These are phyloP conservation scores for Seladonia tumulorum DNA, from an alignment of 2,888 invertebrate genomes.

Conservation along the genomic window DNA sequence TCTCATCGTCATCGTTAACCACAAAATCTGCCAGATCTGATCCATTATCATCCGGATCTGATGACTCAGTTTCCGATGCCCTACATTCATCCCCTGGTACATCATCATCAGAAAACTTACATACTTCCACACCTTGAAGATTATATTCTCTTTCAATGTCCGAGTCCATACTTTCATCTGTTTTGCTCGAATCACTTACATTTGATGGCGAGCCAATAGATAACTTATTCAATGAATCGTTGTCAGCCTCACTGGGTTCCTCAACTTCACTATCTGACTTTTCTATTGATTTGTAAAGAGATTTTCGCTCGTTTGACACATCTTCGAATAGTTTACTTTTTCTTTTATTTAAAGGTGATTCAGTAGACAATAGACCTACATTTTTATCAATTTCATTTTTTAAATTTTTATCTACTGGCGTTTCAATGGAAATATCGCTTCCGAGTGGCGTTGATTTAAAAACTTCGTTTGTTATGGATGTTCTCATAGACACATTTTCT, in stretches of 20 bases:
- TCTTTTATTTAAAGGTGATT: slow-evolving; percentile 17
- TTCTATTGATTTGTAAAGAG: slow-evolving; percentile 36
- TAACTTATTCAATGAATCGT: slow-evolving; percentile 19
- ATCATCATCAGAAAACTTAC: slow-evolving; percentile 76
- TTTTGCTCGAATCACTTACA: background rate
- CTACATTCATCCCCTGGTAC: slow-evolving; percentile 77
- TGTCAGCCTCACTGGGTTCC: slow-evolving; percentile 6
- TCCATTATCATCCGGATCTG: slow-evolving; percentile 76
- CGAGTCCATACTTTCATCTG: slow-evolving; percentile 67
- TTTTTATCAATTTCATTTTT: background rate
- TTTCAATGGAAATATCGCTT: slow-evolving; percentile 2
- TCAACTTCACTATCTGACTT: slow-evolving; percentile 18
- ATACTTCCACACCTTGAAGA: slow-evolving; percentile 68
- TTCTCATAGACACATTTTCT: background rate
- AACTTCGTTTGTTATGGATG: slow-evolving; percentile 12
- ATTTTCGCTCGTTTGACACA: slow-evolving; percentile 10
- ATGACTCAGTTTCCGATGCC: slow-evolving; percentile 77
- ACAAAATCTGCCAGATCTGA: slow-evolving; percentile 77
- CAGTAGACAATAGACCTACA: background rate
- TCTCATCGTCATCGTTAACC: slow-evolving; percentile 74
- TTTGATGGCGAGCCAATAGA: background rate
- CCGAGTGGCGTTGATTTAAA: slow-evolving; percentile 2
- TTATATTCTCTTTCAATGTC: slow-evolving; percentile 78
- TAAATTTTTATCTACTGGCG: background rate
- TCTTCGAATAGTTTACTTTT: background rate